These are phyloP conservation scores for Rhynchotus rufescens DNA, from an alignment of 2,797 vertebrate species.

Conservation along the genomic window DNA sequence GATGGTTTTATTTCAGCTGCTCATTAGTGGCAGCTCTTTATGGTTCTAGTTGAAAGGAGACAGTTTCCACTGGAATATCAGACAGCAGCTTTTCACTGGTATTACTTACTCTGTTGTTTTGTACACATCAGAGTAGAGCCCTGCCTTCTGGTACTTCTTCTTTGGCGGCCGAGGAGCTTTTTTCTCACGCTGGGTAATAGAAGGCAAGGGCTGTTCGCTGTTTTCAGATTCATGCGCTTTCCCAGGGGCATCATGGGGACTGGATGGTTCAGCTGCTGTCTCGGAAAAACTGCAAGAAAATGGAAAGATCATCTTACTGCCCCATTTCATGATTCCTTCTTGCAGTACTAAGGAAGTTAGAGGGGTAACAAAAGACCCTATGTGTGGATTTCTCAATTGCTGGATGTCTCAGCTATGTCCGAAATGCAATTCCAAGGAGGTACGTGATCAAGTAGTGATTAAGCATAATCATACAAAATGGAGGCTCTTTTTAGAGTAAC, in stretches of 20 bases:
- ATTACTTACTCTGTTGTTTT: conserved; percentile 94
- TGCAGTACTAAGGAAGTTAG: too few species aligned
- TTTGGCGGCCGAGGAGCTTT: conserved; percentile 85
- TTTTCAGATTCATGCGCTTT: conserved; percentile 78
- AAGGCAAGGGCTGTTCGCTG: conserved; percentile 72
- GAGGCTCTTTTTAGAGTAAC: background rate
- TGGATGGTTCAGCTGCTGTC: conserved; percentile 75
- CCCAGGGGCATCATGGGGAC: conserved; percentile 74
- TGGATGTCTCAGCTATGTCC: background rate
- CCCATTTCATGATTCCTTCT: background rate
- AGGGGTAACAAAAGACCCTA: background rate
- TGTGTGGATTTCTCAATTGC: background rate
- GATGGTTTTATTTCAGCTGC: conserved; percentile 3
- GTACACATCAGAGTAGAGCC: conserved; percentile 97
- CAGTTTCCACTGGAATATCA: background rate
- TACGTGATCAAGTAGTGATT: background rate
- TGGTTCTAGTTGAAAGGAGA: background rate
- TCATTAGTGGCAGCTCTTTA: background rate
- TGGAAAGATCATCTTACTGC: background rate
- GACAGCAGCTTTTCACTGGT: background rate
- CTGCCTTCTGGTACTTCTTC: conserved; percentile 95
- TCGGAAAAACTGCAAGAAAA: conserved; percentile 78
- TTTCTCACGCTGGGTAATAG: conserved; percentile 85
- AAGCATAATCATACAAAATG: background rate
- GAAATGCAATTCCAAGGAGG: accelerated